phyloP scores from a whole-genome alignment of 2,113 vertebrate species.

The Hydrochoerus hydrochaeris region DNA sequence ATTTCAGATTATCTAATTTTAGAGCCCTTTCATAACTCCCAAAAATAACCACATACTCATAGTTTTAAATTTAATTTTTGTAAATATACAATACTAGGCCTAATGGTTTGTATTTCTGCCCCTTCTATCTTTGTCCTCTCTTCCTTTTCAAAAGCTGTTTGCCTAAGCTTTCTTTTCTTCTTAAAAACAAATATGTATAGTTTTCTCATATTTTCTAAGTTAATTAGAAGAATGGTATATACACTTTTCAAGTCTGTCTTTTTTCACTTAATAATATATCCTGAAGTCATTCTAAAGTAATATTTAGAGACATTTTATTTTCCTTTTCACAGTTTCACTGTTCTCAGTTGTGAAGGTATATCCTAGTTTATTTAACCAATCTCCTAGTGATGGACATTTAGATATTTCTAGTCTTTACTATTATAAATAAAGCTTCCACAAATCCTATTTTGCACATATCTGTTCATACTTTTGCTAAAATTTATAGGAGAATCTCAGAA shows the following conservation, averaged over 20 bases:
- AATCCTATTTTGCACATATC: not conserved
- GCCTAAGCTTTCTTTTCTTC: not conserved
- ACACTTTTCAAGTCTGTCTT: not conserved
- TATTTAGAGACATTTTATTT: not conserved
- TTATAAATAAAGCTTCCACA: not conserved
- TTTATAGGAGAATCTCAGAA: not conserved
- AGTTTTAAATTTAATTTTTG: not conserved
- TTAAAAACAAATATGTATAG: constrained; percentile 21
- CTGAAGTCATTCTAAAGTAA: constrained; percentile 3
- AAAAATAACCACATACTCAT: not conserved
- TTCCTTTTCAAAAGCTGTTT: not conserved
- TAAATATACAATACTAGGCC: not conserved
- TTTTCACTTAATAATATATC: not conserved
- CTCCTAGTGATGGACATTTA: not conserved
- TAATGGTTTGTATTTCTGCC: not conserved
- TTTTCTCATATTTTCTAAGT: constrained; percentile 7
- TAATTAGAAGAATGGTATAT: not conserved
- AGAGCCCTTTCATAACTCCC: not conserved
- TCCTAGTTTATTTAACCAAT: not conserved
- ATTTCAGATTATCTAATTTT: constrained; percentile 2
- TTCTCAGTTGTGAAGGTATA: not conserved
- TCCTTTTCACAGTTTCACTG: not conserved
- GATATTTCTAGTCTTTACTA: constrained; percentile 9
- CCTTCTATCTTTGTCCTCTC: not conserved
- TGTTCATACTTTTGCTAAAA: constrained; percentile 1